Evolutionary conservation across 2,113 vertebrate species (phyloP).

Genomic region (Dissostichus mawsoni): DNA sequence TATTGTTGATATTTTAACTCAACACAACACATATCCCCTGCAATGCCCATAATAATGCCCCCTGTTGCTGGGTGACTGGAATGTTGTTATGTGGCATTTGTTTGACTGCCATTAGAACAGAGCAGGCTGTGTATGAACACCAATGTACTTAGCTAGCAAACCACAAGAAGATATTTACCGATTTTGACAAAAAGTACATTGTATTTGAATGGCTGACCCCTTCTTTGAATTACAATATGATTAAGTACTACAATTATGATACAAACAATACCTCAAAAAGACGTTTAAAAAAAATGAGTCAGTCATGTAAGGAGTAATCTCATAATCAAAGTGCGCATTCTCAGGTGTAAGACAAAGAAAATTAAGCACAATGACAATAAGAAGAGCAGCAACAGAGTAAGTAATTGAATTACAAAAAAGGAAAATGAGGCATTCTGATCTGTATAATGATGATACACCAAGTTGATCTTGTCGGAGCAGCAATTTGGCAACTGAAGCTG

Average conservation of each 20-base stretch:
- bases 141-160: not conserved
- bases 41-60: no score
- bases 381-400: slow-evolving; percentile 26
- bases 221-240: not conserved
- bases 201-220: not conserved
- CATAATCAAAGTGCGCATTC: slow-evolving; percentile 23
- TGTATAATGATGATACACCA: slow-evolving; percentile 27
- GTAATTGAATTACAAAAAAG: slow-evolving; percentile 31
- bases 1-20: no score
- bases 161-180: not conserved
- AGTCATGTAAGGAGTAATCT: not conserved
- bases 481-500: slow-evolving; percentile 37
- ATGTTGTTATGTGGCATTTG: not conserved
- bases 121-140: not conserved
- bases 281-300: not conserved
- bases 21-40: no score
- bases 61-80: not conserved
- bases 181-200: not conserved
- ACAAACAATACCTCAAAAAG: no score
- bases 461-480: not conserved
- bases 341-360: slow-evolving; percentile 10
- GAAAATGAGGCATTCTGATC: slow-evolving; percentile 32
- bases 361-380: slow-evolving; percentile 6
- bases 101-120: not conserved
- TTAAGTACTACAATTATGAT: not conserved